phyloP scores from a whole-genome alignment of 2,888 invertebrate species.

The Amorpha juglandis region DNA sequence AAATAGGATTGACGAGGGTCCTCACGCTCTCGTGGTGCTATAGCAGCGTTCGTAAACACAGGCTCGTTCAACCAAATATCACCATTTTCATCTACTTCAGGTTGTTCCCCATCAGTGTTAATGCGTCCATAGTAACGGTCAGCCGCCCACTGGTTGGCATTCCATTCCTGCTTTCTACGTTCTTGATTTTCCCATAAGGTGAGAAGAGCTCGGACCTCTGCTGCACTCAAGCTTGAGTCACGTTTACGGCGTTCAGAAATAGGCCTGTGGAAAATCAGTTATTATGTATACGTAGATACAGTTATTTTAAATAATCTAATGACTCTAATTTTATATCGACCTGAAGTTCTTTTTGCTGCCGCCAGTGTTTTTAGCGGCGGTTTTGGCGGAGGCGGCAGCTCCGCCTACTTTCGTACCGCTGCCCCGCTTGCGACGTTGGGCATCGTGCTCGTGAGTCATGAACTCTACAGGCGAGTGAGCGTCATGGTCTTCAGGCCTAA shows the following conservation, averaged over 20 bases:
- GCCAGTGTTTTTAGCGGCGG: constrained; percentile 74
- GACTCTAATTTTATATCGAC: constrained; percentile 50
- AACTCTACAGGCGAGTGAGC: constrained; percentile 66
- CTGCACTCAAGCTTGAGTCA: constrained; percentile 85
- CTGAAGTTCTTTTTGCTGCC: constrained; percentile 79
- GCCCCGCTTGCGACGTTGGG: constrained; percentile 71
- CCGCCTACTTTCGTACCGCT: constrained; percentile 77
- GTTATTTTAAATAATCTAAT: constrained; percentile 24
- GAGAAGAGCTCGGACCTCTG: constrained; percentile 85
- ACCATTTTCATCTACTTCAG: constrained; percentile 79
- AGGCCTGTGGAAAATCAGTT: constrained; percentile 54
- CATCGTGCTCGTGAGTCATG: constrained; percentile 63
- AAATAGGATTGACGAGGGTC: constrained; percentile 76
- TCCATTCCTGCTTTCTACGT: constrained; percentile 79
- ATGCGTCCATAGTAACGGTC: constrained; percentile 72
- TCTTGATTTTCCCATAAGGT: constrained; percentile 86
- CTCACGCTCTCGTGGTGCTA: constrained; percentile 70
- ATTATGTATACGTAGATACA: background rate
- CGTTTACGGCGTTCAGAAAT: constrained; percentile 83
- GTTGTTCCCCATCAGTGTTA: constrained; percentile 76
- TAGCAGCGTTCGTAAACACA: constrained; percentile 58
- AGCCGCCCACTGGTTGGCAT: constrained; percentile 73
- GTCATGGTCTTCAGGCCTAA: constrained; percentile 67
- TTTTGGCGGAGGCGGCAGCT: constrained; percentile 77
- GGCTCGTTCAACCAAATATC: constrained; percentile 86